Conservation (phyloP, 30 jellyfish, hydroid and myxozoan genomes). For the Clytia hemisphaerica region DNA sequence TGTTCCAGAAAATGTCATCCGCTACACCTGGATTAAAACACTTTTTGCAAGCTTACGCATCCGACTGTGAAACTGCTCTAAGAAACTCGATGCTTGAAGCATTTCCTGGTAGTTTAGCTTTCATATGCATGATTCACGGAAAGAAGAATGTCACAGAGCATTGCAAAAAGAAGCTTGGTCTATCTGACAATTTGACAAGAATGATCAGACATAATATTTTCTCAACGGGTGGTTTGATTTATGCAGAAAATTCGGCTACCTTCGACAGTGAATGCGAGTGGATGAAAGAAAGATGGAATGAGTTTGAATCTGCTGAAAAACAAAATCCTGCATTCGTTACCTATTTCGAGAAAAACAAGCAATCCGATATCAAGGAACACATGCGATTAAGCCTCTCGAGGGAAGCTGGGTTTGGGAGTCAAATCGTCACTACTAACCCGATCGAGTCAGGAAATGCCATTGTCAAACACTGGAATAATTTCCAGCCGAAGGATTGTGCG, state of each 20-base stretch:
- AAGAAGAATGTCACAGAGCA: too few species aligned
- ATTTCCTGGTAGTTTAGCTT: too few species aligned
- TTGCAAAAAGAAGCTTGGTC: too few species aligned
- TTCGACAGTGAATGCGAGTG: background rate
- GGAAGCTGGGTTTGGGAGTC: background rate
- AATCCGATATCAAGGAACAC: constrained; percentile 2
- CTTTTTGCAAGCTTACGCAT: too few species aligned
- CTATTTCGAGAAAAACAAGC: background rate
- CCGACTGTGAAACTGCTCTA: too few species aligned
- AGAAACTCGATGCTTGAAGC: too few species aligned
- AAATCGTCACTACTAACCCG: background rate
- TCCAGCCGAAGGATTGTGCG: background rate
- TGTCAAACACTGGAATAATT: background rate
- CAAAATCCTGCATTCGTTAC: background rate
- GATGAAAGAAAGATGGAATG: background rate
- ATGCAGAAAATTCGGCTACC: too few species aligned
- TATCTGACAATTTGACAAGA: too few species aligned
- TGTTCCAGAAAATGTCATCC: constrained; percentile 20
- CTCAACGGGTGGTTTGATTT: too few species aligned
- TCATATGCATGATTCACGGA: too few species aligned
- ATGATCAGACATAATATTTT: too few species aligned
- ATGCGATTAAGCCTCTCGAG: background rate
- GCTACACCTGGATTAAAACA: too few species aligned
- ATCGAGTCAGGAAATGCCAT: background rate
- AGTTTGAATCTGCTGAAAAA: background rate